Percentiles rank a stretch among this genome's conserved stretches.
Evolutionary conservation across 1,140 invertebrate species (phyloP).

Genomic region (Cotesia vestalis): DNA sequence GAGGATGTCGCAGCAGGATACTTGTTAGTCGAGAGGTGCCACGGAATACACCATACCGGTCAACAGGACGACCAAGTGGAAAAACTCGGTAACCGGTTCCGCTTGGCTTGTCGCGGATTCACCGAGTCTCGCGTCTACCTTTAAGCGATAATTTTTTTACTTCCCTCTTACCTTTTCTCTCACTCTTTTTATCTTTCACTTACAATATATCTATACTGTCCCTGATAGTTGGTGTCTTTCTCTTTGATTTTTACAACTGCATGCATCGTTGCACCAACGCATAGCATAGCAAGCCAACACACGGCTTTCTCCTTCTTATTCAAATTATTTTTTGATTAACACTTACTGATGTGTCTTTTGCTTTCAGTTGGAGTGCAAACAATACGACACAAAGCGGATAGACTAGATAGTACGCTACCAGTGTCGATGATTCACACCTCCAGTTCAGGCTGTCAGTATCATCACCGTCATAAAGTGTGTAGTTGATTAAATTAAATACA

Average conservation of each 20-base stretch:
- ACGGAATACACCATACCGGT: neutral
- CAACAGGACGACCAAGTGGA: constrained; percentile 17
- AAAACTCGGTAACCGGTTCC: constrained; percentile 36
- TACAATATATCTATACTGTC: neutral
- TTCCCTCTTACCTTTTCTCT: constrained; percentile 4
- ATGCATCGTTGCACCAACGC: constrained; percentile 22
- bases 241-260: constrained; percentile 10
- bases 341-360: constrained; percentile 11
- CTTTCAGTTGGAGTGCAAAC: constrained; percentile 21
- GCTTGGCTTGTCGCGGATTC: constrained; percentile 22
- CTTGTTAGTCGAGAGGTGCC: constrained; percentile 18
- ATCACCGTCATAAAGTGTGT: neutral
- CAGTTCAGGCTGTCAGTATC: too few species aligned
- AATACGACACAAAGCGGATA: constrained; percentile 1
- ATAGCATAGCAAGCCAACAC: neutral
- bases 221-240: neutral
- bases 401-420: neutral
- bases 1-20: constrained; percentile 3
- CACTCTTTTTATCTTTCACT: neutral
- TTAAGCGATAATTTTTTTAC: constrained; percentile 27
- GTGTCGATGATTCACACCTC: neutral
- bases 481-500: neutral
- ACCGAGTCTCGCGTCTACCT: constrained; percentile 26
- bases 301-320: constrained; percentile 24
- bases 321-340: constrained; percentile 23